phyloP scores from a whole-genome alignment of 1,140 invertebrate species.

The Schmidtea mediterranea region DNA sequence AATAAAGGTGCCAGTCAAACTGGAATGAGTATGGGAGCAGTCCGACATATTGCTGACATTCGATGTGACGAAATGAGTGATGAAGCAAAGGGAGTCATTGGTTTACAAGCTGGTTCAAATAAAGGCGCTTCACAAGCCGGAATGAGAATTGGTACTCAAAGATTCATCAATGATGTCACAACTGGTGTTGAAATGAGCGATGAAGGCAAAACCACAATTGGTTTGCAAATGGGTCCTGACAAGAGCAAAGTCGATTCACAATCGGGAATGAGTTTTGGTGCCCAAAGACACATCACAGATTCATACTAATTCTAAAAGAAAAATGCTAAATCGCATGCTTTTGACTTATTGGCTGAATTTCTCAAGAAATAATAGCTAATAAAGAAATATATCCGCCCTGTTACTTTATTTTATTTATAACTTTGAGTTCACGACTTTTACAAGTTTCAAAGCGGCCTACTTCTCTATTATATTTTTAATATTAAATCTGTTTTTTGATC shows the following conservation, averaged over 20 bases:
- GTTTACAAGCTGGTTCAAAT: conserved; percentile 64
- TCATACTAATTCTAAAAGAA: neutral
- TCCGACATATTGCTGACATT: conserved; percentile 19
- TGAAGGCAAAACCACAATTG: conserved; percentile 4
- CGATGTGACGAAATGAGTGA: conserved; percentile 13
- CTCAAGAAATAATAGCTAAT: too few relatives aligned
- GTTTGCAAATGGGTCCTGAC: conserved; percentile 8
- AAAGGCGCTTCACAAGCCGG: conserved; percentile 38
- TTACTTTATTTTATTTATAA: too few relatives aligned
- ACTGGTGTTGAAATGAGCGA: too few relatives aligned
- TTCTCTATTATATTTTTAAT: too few relatives aligned
- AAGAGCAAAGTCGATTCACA: conserved; percentile 35
- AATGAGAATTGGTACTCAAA: conserved; percentile 49
- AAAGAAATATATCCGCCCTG: too few relatives aligned
- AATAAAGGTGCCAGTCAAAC: conserved; percentile 33
- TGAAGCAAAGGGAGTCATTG: conserved; percentile 47
- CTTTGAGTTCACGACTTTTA: too few relatives aligned
- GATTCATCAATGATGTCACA: conserved; percentile 11
- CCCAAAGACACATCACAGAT: conserved; percentile 52
- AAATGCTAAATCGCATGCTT: too few relatives aligned
- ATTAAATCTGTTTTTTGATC: too few relatives aligned
- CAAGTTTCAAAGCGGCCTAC: too few relatives aligned
- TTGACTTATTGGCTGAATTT: too few relatives aligned
- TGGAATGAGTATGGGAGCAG: conserved; percentile 30
- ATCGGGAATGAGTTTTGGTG: conserved; percentile 68